phyloP scores from a whole-genome alignment of 2,797 vertebrate species.

The Argentina silus region DNA sequence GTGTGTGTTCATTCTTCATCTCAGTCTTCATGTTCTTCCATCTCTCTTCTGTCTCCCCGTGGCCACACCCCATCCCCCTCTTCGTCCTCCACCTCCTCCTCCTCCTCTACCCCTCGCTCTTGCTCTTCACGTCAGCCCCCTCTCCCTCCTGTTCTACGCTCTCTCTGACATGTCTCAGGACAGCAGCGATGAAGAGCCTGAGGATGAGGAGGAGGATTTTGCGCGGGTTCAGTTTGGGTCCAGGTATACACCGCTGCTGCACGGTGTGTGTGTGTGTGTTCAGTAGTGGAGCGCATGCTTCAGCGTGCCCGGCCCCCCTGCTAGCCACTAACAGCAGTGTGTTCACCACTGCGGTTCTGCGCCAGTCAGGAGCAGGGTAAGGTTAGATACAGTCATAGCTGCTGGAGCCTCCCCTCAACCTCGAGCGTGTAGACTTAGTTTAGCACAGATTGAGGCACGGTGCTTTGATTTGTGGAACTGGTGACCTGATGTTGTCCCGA shows the following conservation, averaged over 20 bases:
- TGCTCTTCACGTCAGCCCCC: constrained; percentile 80
- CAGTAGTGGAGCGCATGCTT: constrained; percentile 72
- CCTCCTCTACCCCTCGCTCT: constrained; percentile 43
- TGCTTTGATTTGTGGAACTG: background rate
- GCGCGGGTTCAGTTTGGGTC: constrained; percentile 97
- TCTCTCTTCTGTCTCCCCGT: constrained; percentile 66
- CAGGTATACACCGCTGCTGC: constrained; percentile 90
- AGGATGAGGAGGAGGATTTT: constrained; percentile 94
- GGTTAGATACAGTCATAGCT: no score
- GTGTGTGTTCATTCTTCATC: constrained; percentile 20
- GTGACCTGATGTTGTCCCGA: background rate
- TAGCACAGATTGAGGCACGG: background rate
- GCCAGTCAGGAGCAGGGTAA: background rate
- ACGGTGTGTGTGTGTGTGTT: constrained; percentile 66
- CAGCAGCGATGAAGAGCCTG: constrained; percentile 94
- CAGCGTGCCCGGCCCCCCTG: constrained; percentile 49
- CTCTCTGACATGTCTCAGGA: constrained; percentile 94
- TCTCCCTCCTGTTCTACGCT: constrained; percentile 92
- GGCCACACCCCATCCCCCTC: constrained; percentile 31
- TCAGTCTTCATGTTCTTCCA: constrained; percentile 20
- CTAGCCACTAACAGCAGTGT: constrained; percentile 65
- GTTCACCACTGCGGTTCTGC: constrained; percentile 32
- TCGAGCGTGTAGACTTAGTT: background rate
- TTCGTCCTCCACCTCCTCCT: constrained; percentile 32
- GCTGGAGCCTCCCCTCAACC: background rate